Percentiles rank a stretch among this genome's conserved stretches.
Evolutionary conservation across 2,113 vertebrate genomes (phyloP).

Genomic region (Raja brachyura): DNA sequence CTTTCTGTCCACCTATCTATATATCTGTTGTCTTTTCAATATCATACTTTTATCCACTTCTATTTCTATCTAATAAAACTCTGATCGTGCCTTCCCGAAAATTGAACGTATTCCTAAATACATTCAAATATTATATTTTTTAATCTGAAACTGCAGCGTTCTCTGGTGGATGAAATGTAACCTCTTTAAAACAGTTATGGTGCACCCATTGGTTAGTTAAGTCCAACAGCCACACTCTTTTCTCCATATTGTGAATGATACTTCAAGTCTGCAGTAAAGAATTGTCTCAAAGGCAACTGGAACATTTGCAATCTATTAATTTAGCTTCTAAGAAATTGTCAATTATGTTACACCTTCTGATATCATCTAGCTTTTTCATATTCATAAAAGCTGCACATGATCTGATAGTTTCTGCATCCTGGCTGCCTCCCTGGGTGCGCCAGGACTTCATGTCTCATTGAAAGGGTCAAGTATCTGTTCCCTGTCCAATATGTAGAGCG

Average conservation of each 20-base stretch:
- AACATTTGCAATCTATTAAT: background rate
- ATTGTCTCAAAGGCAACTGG: background rate
- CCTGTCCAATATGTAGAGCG: background rate
- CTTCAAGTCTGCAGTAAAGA: background rate
- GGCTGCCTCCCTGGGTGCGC: background rate
- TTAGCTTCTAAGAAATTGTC: background rate
- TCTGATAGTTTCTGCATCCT: background rate
- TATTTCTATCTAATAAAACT: background rate
- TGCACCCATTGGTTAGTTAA: background rate
- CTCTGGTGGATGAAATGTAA: background rate
- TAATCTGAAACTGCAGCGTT: background rate
- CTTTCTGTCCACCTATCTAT: too few relatives aligned
- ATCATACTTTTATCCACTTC: too few relatives aligned
- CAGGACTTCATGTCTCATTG: background rate
- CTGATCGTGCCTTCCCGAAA: background rate
- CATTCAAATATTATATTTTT: background rate
- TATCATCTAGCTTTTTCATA: background rate
- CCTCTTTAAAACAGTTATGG: background rate
- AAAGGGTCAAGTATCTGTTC: constrained; percentile 8
- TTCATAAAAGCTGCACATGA: background rate
- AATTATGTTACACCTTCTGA: background rate
- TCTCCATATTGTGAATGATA: too few relatives aligned
- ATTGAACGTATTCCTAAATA: background rate
- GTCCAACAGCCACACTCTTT: background rate
- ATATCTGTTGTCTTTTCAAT: too few relatives aligned